Conservation (phyloP, 2,113 vertebrate genomes). For the Cercocebus atys region DNA sequence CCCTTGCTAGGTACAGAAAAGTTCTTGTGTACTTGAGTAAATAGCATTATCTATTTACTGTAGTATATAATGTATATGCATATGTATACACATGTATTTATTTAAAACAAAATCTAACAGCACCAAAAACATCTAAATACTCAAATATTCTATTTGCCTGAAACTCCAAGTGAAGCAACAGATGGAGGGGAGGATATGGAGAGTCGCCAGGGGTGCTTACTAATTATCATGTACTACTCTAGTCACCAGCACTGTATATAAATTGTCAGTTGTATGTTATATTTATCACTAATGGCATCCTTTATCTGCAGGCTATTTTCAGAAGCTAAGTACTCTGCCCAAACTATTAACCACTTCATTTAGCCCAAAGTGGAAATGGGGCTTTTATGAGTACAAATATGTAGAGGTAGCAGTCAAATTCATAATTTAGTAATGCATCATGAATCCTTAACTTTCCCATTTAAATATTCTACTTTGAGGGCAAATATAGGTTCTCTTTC, state of each 20-base stretch:
- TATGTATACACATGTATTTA: not conserved
- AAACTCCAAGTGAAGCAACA: constrained; percentile 74
- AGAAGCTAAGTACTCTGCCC: constrained; percentile 74
- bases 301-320: constrained; percentile 78
- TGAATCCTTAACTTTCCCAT: constrained; percentile 77
- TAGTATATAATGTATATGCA: not conserved
- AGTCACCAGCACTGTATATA: constrained; percentile 55
- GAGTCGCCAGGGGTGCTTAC: constrained; percentile 48
- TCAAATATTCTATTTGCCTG: constrained; percentile 18
- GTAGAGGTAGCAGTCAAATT: constrained; percentile 60
- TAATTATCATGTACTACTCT: constrained; percentile 61
- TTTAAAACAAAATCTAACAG: not conserved
- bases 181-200: constrained; percentile 70
- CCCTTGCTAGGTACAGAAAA: not conserved
- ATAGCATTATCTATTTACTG: not conserved
- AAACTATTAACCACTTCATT: constrained; percentile 81
- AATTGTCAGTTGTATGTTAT: constrained; percentile 68
- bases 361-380: constrained; percentile 70
- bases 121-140: not conserved
- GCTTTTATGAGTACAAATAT: constrained; percentile 65
- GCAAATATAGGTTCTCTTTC: constrained; percentile 59
- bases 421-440: constrained; percentile 79
- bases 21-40: not conserved
- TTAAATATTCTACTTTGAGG: constrained; percentile 73
- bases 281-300: constrained; percentile 78